A percentile compares a stretch with the other conserved stretches of the same genome.
These are phyloP conservation scores for Heterodera filipjevi DNA, from an alignment of 2,888 invertebrate genomes.

Conservation along the genomic window DNA sequence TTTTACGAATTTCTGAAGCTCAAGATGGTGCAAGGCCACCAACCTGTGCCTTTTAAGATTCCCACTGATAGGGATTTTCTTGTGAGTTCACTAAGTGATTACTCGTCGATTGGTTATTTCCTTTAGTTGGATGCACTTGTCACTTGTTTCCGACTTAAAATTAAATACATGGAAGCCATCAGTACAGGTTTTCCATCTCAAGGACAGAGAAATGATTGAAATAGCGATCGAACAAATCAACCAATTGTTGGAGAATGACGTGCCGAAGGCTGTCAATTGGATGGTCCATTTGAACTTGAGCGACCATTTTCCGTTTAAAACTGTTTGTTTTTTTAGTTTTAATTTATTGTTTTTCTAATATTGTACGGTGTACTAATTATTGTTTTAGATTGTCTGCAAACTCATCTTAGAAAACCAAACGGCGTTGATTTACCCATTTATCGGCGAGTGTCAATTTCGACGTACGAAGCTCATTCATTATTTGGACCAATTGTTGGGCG, in stretches of 20 bases:
- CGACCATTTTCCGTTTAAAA: constrained; percentile 19
- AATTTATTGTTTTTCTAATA: background rate
- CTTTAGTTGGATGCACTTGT: constrained; percentile 7
- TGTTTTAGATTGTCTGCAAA: constrained; percentile 31
- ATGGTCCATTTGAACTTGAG: constrained; percentile 23
- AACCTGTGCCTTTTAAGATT: background rate
- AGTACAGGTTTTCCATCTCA: background rate
- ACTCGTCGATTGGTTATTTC: background rate
- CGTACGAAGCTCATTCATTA: constrained; percentile 21
- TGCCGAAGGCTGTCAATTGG: constrained; percentile 18
- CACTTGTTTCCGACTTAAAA: constrained; percentile 4
- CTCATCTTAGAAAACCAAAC: constrained; percentile 26
- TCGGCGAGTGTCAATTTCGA: constrained; percentile 30
- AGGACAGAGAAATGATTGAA: background rate
- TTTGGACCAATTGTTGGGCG: constrained; percentile 29
- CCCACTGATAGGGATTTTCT: constrained; percentile 6
- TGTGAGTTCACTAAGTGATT: background rate
- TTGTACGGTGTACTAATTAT: too few species aligned
- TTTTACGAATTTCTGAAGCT: constrained; percentile 9
- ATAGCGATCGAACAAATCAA: background rate
- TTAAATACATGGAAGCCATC: background rate
- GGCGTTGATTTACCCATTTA: constrained; percentile 23
- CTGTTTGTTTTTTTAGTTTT: background rate
- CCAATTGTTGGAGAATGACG: background rate
- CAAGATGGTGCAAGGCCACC: background rate